Percentiles rank a stretch among this genome's conserved stretches.
These are phyloP conservation scores for Sarcophaga subvicina DNA, from an alignment of 2,888 invertebrate species.

Conservation along the genomic window DNA sequence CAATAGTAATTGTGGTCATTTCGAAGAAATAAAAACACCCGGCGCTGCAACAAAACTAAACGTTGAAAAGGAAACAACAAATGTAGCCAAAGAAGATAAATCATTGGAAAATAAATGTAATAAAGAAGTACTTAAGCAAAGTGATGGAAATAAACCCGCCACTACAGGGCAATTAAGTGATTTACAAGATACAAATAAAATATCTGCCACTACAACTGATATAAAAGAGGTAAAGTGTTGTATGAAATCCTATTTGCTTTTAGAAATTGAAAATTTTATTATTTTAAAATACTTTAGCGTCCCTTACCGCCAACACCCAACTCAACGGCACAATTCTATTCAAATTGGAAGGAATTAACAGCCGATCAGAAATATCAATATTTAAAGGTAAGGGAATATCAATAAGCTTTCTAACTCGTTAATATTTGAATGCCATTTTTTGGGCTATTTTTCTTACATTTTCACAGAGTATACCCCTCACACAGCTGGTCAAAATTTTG, in stretches of 20 bases:
- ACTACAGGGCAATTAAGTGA: not conserved
- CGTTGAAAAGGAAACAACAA: not conserved
- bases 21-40: slow-evolving; percentile 76
- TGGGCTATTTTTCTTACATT: too few species aligned
- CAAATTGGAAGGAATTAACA: slow-evolving; percentile 79
- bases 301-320: slow-evolving; percentile 75
- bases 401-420: not conserved
- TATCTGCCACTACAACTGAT: too few species aligned
- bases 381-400: slow-evolving; percentile 73
- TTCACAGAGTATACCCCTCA: slow-evolving; percentile 75
- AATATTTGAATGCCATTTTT: not conserved
- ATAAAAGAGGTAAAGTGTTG: slow-evolving; percentile 17
- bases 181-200: slow-evolving; percentile 25
- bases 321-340: slow-evolving; percentile 79
- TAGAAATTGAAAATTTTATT: not conserved
- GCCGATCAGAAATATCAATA: slow-evolving; percentile 78
- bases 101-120: too few species aligned
- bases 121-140: not conserved
- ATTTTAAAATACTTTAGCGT: slow-evolving; percentile 66
- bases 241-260: not conserved
- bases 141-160: not conserved
- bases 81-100: slow-evolving; percentile 11
- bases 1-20: slow-evolving; percentile 79
- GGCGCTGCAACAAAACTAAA: not conserved
- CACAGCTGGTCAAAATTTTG: slow-evolving; percentile 77